Conservation (phyloP, 2,113 vertebrate species). For the Sinocyclocheilus maitianheensis region DNA sequence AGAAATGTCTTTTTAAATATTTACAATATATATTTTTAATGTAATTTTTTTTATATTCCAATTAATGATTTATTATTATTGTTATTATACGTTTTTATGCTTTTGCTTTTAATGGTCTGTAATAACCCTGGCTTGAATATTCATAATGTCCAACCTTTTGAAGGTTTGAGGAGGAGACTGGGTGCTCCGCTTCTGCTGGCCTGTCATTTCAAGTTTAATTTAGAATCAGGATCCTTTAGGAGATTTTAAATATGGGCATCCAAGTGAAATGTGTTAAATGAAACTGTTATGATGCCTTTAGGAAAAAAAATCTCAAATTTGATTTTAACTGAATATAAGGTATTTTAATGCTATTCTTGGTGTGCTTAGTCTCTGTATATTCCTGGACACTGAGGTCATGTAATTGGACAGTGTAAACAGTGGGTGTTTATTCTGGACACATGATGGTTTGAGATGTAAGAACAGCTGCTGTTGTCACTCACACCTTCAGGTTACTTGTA, state of each 20-base stretch:
- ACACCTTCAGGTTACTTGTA: neutral
- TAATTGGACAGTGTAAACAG: conserved; percentile 24
- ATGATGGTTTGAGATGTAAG: conserved; percentile 5
- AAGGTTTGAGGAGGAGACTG: neutral
- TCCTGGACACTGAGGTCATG: conserved; percentile 1
- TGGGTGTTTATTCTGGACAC: neutral
- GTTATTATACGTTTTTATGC: too few species aligned
- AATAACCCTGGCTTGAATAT: too few species aligned
- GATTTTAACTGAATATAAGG: neutral
- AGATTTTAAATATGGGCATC: too few species aligned
- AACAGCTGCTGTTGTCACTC: conserved; percentile 66
- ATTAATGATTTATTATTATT: too few species aligned
- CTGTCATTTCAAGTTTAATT: neutral
- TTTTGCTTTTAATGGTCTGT: too few species aligned
- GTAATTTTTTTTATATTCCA: too few species aligned
- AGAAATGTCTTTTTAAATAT: too few species aligned
- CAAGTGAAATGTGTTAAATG: too few species aligned
- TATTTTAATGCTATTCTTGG: conserved; percentile 2
- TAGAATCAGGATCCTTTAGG: neutral
- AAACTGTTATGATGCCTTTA: conserved; percentile 15
- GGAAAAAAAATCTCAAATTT: neutral
- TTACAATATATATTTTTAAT: too few species aligned
- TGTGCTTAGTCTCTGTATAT: neutral
- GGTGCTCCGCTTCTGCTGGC: neutral
- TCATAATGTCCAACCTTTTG: neutral